Percentiles rank a stretch among this genome's conserved stretches.
Evolutionary conservation across 2,113 vertebrate species (phyloP).

Genomic region (Gavia stellata): DNA sequence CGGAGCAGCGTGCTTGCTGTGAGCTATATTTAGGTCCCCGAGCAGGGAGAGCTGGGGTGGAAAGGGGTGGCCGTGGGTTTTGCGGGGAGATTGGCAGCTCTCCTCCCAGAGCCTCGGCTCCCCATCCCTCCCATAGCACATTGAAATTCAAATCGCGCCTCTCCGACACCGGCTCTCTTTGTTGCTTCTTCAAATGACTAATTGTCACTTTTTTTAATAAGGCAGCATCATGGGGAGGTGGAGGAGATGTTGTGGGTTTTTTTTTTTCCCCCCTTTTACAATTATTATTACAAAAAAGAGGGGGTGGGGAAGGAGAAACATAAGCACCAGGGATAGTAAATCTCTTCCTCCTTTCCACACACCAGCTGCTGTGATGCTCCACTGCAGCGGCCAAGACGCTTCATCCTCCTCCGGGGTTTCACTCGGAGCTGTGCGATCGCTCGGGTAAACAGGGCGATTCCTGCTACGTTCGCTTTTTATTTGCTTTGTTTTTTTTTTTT

Average conservation of each 20-base stretch:
- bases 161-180: background rate
- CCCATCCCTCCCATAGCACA: background rate
- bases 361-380: conserved; percentile 14
- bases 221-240: background rate
- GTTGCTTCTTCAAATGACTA: conserved; percentile 43
- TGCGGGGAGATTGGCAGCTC: background rate
- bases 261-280: background rate
- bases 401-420: background rate
- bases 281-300: background rate
- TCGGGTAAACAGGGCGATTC: background rate
- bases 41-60: too few relatives aligned
- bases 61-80: background rate
- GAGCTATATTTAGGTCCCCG: background rate
- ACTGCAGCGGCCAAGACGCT: background rate
- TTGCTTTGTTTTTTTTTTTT: background rate
- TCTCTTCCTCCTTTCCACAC: background rate
- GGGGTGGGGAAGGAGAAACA: background rate
- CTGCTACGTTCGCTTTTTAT: background rate
- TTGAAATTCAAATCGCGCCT: conserved; percentile 25
- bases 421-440: background rate
- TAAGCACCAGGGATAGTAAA: background rate
- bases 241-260: too few relatives aligned
- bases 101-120: background rate
- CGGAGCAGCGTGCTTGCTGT: background rate
- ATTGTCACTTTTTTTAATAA: conserved; percentile 31